A percentile compares a stretch with the other conserved stretches of the same genome.
Evolutionary conservation across 2,113 vertebrate species (phyloP).

Genomic region (Crotalus viridis): DNA sequence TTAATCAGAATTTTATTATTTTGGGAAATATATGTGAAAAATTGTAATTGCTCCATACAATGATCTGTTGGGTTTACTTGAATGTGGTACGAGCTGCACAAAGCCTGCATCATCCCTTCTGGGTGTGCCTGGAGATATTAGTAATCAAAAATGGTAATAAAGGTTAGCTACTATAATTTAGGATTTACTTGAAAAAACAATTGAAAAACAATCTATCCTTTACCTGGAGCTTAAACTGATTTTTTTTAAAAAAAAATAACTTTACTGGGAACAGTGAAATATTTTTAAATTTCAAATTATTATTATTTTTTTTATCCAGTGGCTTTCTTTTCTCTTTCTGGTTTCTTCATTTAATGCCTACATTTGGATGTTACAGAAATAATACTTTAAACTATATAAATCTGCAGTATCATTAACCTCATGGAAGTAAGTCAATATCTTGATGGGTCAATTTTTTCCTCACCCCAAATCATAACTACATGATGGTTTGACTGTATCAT

Average conservation of each 20-base stretch:
- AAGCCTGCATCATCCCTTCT: not conserved
- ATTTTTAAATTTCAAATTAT: slow-evolving; percentile 25
- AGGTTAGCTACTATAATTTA: not conserved
- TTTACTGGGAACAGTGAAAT: slow-evolving; percentile 12
- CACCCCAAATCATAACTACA: not conserved
- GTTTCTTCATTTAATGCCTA: slow-evolving; percentile 23
- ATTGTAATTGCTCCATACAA: not conserved
- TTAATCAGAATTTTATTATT: not conserved
- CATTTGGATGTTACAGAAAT: not conserved
- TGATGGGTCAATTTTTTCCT: not conserved
- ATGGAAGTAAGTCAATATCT: not conserved
- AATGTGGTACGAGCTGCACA: not conserved
- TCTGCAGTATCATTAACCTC: not conserved
- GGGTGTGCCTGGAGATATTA: not conserved
- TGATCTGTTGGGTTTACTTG: not conserved
- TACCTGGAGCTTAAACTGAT: not conserved
- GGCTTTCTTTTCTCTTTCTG: slow-evolving; percentile 20
- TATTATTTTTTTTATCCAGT: not conserved
- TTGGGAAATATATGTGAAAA: not conserved
- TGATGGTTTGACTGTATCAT: not conserved
- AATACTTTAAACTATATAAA: not conserved
- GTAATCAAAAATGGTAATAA: not conserved
- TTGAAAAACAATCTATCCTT: not conserved
- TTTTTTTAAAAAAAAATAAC: not conserved
- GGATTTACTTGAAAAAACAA: no score